phyloP scores from a whole-genome alignment of 2,888 invertebrate genomes.

The Caenorhabditis sp. region DNA sequence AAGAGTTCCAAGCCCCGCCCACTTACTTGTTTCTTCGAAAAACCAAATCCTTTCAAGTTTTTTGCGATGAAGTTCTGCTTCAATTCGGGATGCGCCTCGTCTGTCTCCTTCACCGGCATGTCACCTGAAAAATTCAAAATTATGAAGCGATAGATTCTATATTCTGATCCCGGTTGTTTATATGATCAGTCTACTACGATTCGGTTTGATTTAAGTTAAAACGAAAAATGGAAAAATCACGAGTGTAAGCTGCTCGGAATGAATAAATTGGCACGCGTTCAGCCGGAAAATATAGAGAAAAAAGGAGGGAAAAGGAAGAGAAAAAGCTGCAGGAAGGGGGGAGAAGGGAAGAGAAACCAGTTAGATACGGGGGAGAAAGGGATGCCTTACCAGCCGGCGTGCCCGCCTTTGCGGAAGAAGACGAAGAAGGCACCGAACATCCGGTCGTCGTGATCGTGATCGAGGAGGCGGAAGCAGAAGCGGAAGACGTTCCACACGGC shows the following conservation, averaged over 20 bases:
- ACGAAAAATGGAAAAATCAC: conserved; percentile 10
- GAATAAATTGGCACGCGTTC: conserved; percentile 18
- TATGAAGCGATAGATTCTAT: no score
- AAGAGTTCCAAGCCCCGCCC: not conserved
- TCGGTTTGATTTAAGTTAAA: not conserved
- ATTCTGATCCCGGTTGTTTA: no score
- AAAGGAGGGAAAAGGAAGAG: conserved; percentile 5
- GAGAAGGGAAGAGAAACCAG: no score
- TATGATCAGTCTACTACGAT: no score
- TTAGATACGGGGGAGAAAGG: no score
- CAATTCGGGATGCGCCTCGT: conserved; percentile 79
- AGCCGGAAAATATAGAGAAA: conserved; percentile 18
- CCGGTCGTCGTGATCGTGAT: conserved; percentile 34
- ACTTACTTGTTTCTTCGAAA: conserved; percentile 77
- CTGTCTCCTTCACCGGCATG: conserved; percentile 64
- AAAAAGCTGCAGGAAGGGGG: conserved; percentile 7
- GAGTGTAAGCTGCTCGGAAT: conserved; percentile 6
- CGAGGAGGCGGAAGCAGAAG: conserved; percentile 36
- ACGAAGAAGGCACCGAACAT: conserved; percentile 14
- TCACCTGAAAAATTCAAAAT: conserved; percentile 65
- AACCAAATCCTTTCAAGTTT: conserved; percentile 76
- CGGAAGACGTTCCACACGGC: conserved; percentile 33
- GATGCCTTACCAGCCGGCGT: conserved; percentile 44
- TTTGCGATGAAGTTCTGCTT: conserved; percentile 76
- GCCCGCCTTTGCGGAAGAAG: conserved; percentile 12